Evolutionary conservation across 2,797 vertebrate genomes (phyloP), one percentile per base, ranked within the genome.

Genomic region (Chelmon rostratus): DNA sequence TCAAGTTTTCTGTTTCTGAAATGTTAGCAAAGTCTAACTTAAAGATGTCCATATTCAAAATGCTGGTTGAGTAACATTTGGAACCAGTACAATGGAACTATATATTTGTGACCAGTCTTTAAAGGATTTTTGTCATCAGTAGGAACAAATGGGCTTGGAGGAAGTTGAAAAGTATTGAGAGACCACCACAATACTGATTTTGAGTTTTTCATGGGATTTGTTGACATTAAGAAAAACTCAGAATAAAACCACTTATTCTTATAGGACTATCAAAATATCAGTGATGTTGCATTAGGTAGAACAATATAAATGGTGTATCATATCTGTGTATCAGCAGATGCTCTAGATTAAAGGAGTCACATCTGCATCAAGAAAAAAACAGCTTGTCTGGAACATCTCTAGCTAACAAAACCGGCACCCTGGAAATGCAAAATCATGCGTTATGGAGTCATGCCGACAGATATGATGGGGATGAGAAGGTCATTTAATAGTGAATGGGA

Each of bases 381-480:
- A 53, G 52, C 12, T 35, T 33, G 35, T 18, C 64, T 81, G 46
- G 21, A 68, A 46, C 13, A 50, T 68, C 15, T 46, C 6, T 52
- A 37, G 21, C 47, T 50, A 68, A 68, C 46, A 58, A 75, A 63
- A 72, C 13, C 49, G 49, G 8, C 65, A 68, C 7, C 18, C 18
- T 49, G 28, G 37, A 73, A 44, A 67, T 77, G 63, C 28, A 61
- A 87, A 73, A 56, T 67, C 79, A 79, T 89, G 88, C 82, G 61
- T 68, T 64, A 44, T 62, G 49, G 70, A 63, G 57, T 65, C 85
- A 83, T 87, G 81, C 89, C 67, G 44, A 82, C 33, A 64, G 13
- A 67, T 28, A 69, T 28, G 53, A 81, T 79, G 66, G n/a, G 33
- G 70, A 65, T 28, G 46, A 68, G 31, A 65, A 38, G 12, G 35